These are phyloP conservation scores for Ostrea edulis DNA, from an alignment of 1,140 invertebrate genomes.

Conservation along the genomic window DNA sequence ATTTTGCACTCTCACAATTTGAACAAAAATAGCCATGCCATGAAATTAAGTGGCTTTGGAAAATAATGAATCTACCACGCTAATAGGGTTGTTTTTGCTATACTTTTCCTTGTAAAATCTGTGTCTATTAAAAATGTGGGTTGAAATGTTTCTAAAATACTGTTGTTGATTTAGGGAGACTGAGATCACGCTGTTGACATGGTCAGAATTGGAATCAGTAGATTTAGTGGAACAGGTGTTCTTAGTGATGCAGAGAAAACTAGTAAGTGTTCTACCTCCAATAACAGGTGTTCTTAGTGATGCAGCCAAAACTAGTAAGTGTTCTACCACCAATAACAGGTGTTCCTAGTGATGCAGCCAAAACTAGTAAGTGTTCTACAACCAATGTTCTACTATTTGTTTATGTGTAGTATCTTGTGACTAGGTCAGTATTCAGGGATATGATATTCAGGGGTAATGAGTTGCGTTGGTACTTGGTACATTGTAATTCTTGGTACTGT, in stretches of 20 bases:
- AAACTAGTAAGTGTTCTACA: not conserved
- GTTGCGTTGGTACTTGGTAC: too few relatives aligned
- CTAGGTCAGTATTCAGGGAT: not conserved
- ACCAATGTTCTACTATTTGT: not conserved
- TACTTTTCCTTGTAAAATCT: too few relatives aligned
- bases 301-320: not conserved
- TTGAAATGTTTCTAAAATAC: not conserved
- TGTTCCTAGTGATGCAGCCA: not conserved
- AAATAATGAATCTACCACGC: too few relatives aligned
- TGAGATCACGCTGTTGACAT: not conserved
- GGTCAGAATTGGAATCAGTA: not conserved
- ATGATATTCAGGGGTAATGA: not conserved
- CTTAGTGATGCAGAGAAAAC: conserved; percentile 7
- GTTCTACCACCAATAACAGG: too few relatives aligned
- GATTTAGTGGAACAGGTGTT: conserved; percentile 39
- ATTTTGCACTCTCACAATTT: too few relatives aligned
- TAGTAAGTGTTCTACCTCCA: not conserved
- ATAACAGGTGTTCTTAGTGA: not conserved
- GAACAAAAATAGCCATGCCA: too few relatives aligned
- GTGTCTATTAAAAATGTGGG: too few relatives aligned
- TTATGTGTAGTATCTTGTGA: too few relatives aligned
- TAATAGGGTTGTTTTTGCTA: too few relatives aligned
- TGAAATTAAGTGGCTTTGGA: too few relatives aligned
- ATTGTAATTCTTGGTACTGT: too few relatives aligned
- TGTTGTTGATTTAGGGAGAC: not conserved